Evolutionary conservation across 2,797 vertebrate genomes (phyloP), one percentile per base, ranked within the genome.

Genomic region (Octomys mimax): DNA sequence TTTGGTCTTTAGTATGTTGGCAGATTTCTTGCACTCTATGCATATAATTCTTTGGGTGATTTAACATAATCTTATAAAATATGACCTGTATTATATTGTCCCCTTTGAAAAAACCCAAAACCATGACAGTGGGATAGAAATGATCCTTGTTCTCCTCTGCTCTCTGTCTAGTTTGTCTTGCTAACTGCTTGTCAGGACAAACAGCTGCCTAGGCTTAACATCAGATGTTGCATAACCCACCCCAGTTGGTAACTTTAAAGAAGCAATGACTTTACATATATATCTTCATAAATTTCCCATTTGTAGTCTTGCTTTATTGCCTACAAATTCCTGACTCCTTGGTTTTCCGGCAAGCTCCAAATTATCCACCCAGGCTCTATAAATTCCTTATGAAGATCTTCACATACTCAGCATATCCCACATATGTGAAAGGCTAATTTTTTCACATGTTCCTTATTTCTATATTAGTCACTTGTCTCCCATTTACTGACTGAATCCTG

Each of bases 321-420:
- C 31, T 87, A 49, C 18, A 80, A 77, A 84, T 87, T 62, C 57
- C 62, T 93, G 52, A 59, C 46, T 93, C 75, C 13, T 73, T 95
- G 36, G 49, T 94, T 89, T 93, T 8, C 24, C 71, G 80, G 54
- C 1, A 84, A 80, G 13, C 61, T 95, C 18, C 85, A 95, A 92
- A 87, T 91, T 83, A 59, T 52, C 49, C 3, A 73, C 36, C 52
- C 2, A 78, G 31, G 22, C 57, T 26, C 28, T 93, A 14, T 12
- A 93, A 59, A 68, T 89, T 93, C 36, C 13, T 61, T 66, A 89
- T 75, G 18, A 94, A 70, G 61, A 83, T 19, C 26, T 75, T 91
- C 14, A 73, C 10, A 36, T 91, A 5, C 68, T 66, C 31, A 77
- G 70, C 46, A 54, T 64, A 22, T 77, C 54, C 36, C 14, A 9